These are phyloP conservation scores for Lanistes nyassanus DNA, from an alignment of 1,140 invertebrate genomes.

Conservation along the genomic window DNA sequence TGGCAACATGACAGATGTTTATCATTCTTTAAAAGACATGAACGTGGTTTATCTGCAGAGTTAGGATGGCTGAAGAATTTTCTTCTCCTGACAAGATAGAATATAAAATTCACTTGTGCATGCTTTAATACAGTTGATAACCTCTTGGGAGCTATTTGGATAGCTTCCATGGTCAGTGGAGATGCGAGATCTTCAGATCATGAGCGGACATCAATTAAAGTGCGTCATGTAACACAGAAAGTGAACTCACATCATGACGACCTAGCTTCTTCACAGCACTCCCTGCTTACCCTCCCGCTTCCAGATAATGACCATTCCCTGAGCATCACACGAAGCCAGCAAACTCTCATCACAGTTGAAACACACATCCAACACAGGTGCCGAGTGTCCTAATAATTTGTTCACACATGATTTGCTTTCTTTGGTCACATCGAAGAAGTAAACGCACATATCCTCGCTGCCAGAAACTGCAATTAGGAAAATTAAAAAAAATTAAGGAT, in stretches of 20 bases:
- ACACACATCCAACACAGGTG: constrained; percentile 82
- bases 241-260: background rate
- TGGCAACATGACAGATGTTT: too few relatives aligned
- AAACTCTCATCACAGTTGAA: constrained; percentile 92
- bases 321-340: constrained; percentile 84
- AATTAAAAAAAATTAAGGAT: background rate
- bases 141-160: too few relatives aligned
- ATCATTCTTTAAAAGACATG: too few relatives aligned
- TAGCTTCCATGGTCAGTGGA: too few relatives aligned
- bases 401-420: constrained; percentile 79
- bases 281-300: constrained; percentile 70
- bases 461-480: constrained; percentile 76
- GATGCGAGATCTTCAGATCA: too few relatives aligned
- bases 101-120: background rate
- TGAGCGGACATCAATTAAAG: background rate
- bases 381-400: constrained; percentile 85
- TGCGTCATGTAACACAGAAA: background rate
- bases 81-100: background rate
- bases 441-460: constrained; percentile 86
- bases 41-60: too few relatives aligned
- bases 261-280: constrained; percentile 34
- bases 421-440: constrained; percentile 84
- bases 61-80: too few relatives aligned
- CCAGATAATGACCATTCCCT: constrained; percentile 89
- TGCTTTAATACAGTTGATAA: background rate